Evolutionary conservation across 2,888 invertebrate species (phyloP), one percentile per base, ranked within the genome.

Genomic region (Agapostemon virescens): DNA sequence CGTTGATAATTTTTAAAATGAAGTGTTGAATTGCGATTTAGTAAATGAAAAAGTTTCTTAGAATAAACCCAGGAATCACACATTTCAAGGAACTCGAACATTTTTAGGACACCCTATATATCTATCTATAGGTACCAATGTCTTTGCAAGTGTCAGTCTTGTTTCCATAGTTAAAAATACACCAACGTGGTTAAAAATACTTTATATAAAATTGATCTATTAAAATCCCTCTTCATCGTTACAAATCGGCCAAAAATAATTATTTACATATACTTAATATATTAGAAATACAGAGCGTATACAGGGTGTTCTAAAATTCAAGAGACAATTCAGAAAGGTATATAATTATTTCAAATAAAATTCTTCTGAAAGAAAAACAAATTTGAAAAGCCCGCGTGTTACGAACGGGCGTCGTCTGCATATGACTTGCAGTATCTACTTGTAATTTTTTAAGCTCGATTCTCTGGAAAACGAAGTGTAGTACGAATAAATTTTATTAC

Each of bases 321-420:
- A 15, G 5, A 23, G 6, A 55, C 15, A 55, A 55, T 23, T 13
- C 5, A 15, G 15, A 55, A 26, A 26, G 1, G 17, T 26, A 55
- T 7, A 15, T 0, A 30, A 55, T 55, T 55, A 26, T 15, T 26
- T 55, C 26, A 55, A 26, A 55, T 49, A 49, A 11, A 13, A 2
- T 7, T 15, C 17, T 15, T 15, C 26, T 26, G 4, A 6, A 6
- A 15, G 13, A 55, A 55, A 55, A 55, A 17, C 26, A 55, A 55
- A 55, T 55, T 55, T 55, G 55, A 26, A 55, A 55, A 26, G 55
- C 55, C 55, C 55, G 55, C 55, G 55, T 55, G 55, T 55, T 55
- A 26, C 7, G 55, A 55, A 55, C 17, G 30, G 55, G 7, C 15
- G 7, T 26, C 26, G 26, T 55, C 55, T 55, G 55, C 30, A 6